Evolutionary conservation across 2,888 invertebrate genomes (phyloP), one percentile per base, ranked within the genome.

Genomic region (Sesia bembeciformis): DNA sequence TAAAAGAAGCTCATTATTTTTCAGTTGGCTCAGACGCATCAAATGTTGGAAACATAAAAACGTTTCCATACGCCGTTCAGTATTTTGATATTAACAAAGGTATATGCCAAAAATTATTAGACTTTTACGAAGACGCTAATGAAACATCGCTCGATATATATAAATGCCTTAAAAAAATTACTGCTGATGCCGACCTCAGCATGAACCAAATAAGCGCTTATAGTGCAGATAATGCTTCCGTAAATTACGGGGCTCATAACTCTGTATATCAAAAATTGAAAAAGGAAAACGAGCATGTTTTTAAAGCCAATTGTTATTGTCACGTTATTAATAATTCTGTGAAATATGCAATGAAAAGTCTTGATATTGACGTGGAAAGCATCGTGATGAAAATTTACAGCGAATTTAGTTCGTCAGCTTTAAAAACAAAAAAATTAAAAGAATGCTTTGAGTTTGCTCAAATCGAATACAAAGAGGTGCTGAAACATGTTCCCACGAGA

Each of bases 61-160:
- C 40, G 38, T 53, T 43, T 53, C 53, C 53, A 53, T 53, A 46
- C 39, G 53, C 53, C 23, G 53, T 53, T 8, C 53, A 49, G 43
- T 53, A n/a, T 53, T 53, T 53, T 39, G 43, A 53, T 39, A 5
- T n/a, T 39, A 46, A 53, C 43, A 46, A 7, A 42, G 53, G 53
- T 7, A 46, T 53, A 38, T 42, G 38, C n/a, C 42, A 53, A 46
- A 53, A 53, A 40, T 8, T 53, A 40, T n/a, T 53, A n/a, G 53
- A 53, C 8, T 53, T 53, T 46, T 53, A 53, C 43, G 53, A 53
- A 40, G 53, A 53, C 39, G 43, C 54, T 38, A 52, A 41, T 39
- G 50, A 55, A 38, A 50, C 53, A 42, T 55, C 55, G 5, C 42
- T 50, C 42, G 55, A 55, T 42, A 55, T 55, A 55, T 53, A 53